Percentiles rank a stretch among this genome's conserved stretches.
Conservation (phyloP, 2,888 invertebrate genomes). For the Drosophila fungiperda region DNA sequence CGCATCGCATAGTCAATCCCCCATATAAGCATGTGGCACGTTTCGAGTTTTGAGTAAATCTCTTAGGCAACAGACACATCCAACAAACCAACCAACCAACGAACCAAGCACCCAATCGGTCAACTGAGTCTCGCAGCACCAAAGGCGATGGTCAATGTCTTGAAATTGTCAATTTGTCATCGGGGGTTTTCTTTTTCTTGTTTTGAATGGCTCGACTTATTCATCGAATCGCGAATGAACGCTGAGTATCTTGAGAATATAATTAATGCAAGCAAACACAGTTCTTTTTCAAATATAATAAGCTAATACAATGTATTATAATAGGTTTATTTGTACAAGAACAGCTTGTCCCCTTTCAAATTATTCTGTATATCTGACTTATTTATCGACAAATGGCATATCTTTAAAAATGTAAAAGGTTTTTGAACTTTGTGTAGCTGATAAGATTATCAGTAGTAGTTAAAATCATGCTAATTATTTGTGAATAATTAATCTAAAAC, state of each 20-base stretch:
- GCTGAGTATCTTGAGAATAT: background rate
- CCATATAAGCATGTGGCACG: constrained; percentile 73
- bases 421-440: constrained; percentile 23
- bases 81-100: background rate
- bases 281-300: background rate
- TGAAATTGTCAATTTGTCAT: constrained; percentile 39
- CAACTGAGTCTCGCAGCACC: constrained; percentile 29
- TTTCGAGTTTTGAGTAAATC: constrained; percentile 64
- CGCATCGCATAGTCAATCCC: constrained; percentile 53
- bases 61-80: constrained; percentile 30
- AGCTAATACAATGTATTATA: background rate
- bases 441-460: constrained; percentile 17
- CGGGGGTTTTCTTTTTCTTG: background rate
- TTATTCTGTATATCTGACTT: background rate
- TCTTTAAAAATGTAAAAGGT: constrained; percentile 20
- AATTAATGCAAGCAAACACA: background rate
- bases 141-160: constrained; percentile 56
- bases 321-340: no score
- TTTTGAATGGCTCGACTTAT: constrained; percentile 35
- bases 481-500: constrained; percentile 9
- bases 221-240: constrained; percentile 13
- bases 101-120: constrained; percentile 55
- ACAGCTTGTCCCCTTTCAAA: background rate
- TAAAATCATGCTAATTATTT: constrained; percentile 16
- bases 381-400: background rate